Base-by-base conservation (phyloP, 1,140 invertebrate genomes). In the Zaprionus capensis region DNA sequence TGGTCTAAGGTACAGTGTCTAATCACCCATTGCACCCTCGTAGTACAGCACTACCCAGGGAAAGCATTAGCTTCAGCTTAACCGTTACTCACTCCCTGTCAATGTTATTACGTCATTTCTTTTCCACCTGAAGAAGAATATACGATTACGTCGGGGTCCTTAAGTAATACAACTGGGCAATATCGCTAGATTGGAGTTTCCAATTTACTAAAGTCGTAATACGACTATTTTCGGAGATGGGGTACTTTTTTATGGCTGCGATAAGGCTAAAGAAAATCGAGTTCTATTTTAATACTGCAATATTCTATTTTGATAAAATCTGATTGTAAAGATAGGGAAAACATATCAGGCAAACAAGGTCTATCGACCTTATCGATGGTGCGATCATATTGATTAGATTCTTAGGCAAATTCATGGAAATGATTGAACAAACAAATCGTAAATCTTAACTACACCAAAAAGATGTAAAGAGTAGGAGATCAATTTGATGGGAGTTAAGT, bases 61-160 rank as follows among this genome's bases (percentile, higher is more conserved):
- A 3, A 11, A 12, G 34, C 14, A 46, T 17, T 7, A 6, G n/a
- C 41, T 9, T n/a, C 17, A 46, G 44, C 17, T 14, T 41, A 22
- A 17, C 20, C n/a, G n/a, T 49, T 49, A 49, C 46, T 51, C 46
- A 51, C 20, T 14, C 4, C 11, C 11, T 2, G 5, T 4, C 4
- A 14, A 51, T 51, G 46, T 51, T 51, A 51, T 51, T 24, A 5
- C 46, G 46, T 51, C 46, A 51, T 51, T 22, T 22, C 20, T 14
- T 24, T 24, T 5, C 11, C 46, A 46, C 5, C 38, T n/a, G 38
- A 3, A 38, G 15, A 15, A 2, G 36, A 38, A 38, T 38, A 12
- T 9, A 22, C 46, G 17, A 24, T 51, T 22, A 22, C 46, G 46
- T 51, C 9, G 46, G 2, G 46, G 11, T 51, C 46, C 12, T 51